phyloP scores from a whole-genome alignment of 2,113 vertebrate species.

The Anguilla rostrata region DNA sequence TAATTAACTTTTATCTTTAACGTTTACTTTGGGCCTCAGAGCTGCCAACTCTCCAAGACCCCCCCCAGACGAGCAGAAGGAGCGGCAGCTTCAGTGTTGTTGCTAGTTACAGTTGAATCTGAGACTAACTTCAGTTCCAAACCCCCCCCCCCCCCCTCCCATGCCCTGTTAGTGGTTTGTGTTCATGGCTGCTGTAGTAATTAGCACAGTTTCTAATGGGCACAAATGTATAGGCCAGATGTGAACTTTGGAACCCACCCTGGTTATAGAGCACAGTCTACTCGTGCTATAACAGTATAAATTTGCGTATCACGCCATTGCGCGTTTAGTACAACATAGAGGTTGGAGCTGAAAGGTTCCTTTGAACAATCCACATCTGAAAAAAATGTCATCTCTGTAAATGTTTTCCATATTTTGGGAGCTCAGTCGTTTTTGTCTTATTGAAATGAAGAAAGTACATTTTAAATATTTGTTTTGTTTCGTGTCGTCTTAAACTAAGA shows the following conservation, averaged over 20 bases:
- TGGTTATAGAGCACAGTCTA: not conserved
- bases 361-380: not conserved
- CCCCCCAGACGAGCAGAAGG: slow-evolving; percentile 4
- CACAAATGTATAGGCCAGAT: not conserved
- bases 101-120: not conserved
- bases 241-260: slow-evolving; percentile 1
- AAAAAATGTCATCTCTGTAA: slow-evolving; percentile 8
- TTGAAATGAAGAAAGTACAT: slow-evolving; percentile 25
- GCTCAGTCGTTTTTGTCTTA: not conserved
- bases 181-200: not conserved
- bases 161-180: not conserved
- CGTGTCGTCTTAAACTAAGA: not conserved
- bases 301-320: not conserved
- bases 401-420: not conserved
- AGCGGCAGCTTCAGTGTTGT: not conserved
- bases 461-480: slow-evolving; percentile 10
- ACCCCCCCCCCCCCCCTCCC: no score
- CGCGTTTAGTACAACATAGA: not conserved
- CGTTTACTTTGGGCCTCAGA: slow-evolving; percentile 42
- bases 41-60: slow-evolving; percentile 41
- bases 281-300: not conserved
- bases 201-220: not conserved
- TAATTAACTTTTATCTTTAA: slow-evolving; percentile 54
- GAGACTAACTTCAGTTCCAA: not conserved
- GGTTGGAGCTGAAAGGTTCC: not conserved